These are phyloP conservation scores for Acronicta leporina DNA, from an alignment of 2,888 invertebrate species.

Conservation along the genomic window DNA sequence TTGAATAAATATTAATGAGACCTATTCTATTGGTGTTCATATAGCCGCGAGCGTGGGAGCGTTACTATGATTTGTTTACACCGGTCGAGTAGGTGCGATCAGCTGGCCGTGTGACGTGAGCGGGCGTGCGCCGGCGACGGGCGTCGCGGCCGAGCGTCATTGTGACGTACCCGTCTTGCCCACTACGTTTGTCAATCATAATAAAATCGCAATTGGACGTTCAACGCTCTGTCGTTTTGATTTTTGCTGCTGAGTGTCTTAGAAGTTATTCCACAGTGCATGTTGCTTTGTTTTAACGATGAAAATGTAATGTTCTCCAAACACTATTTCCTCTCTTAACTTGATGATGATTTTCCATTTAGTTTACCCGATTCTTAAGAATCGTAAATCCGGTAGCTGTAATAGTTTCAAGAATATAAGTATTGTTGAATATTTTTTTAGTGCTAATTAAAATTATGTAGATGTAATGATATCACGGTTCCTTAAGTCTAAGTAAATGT, in stretches of 20 bases:
- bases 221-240: slow-evolving; percentile 30
- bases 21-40: slow-evolving; percentile 49
- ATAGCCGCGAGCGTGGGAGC: slow-evolving; percentile 76
- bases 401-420: background rate
- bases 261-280: slow-evolving; percentile 1
- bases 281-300: slow-evolving; percentile 1
- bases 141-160: slow-evolving; percentile 66
- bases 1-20: slow-evolving; percentile 61
- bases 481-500: slow-evolving; percentile 11
- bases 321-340: background rate
- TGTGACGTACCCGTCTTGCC: slow-evolving; percentile 63
- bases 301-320: background rate
- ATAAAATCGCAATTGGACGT: slow-evolving; percentile 47
- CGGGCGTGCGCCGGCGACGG: slow-evolving; percentile 61
- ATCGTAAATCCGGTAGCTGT: no score
- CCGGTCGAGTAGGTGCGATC: slow-evolving; percentile 76
- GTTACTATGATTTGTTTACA: slow-evolving; percentile 87
- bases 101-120: slow-evolving; percentile 80
- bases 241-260: slow-evolving; percentile 1
- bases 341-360: no score
- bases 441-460: background rate
- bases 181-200: slow-evolving; percentile 53
- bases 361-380: no score
- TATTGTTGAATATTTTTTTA: background rate
- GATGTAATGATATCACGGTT: background rate